These are phyloP conservation scores for Platycercus adscitus DNA, from an alignment of 2,113 vertebrate species.

Conservation along the genomic window DNA sequence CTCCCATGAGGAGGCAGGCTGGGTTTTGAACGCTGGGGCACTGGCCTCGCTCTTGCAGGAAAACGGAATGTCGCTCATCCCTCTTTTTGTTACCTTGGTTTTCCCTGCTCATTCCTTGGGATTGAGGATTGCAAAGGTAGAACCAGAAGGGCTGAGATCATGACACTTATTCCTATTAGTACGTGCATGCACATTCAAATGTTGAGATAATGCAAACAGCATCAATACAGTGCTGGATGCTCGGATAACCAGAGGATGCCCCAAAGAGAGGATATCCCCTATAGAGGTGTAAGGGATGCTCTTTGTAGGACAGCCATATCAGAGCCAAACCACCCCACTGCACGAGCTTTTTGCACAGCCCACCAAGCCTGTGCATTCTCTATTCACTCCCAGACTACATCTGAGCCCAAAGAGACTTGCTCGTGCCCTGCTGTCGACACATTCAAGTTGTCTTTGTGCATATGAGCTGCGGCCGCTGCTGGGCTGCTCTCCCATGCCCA, in stretches of 20 bases:
- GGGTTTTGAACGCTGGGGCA: background rate
- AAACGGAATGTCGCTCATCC: background rate
- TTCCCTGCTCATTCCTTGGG: background rate
- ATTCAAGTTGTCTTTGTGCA: background rate
- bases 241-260: background rate
- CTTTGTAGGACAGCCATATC: background rate
- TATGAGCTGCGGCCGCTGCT: background rate
- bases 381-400: background rate
- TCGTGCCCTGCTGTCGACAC: background rate
- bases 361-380: accelerated
- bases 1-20: background rate
- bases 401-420: background rate
- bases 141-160: background rate
- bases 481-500: background rate
- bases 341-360: accelerated
- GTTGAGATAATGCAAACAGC: background rate
- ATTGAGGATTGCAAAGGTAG: background rate
- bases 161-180: background rate
- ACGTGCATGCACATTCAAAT: accelerated
- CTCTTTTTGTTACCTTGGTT: background rate
- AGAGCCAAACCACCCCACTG: background rate
- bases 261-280: accelerated
- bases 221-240: background rate
- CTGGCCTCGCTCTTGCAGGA: background rate
- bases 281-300: background rate